Conservation (phyloP, 2,113 vertebrate species). For the Podarcis raffonei region DNA sequence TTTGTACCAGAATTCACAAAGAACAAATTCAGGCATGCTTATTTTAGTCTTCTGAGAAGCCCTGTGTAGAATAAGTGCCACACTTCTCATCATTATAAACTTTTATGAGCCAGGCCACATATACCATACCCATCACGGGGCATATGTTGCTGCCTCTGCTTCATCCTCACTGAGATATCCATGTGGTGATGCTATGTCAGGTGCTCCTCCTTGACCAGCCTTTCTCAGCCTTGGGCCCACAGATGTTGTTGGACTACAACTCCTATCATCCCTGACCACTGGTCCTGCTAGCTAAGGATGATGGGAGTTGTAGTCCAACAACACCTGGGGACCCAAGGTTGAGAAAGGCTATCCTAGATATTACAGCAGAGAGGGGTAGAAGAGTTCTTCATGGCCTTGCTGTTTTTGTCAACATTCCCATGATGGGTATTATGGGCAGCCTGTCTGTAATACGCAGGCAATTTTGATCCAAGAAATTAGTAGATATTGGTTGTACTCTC, state of each 20-base stretch:
- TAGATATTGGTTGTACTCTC: slow-evolving; percentile 1
- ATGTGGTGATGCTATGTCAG: not conserved
- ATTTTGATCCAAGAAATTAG: slow-evolving; percentile 20
- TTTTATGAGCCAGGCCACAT: not conserved
- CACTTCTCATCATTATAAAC: not conserved
- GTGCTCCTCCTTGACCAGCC: too few relatives aligned
- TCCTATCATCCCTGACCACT: too few relatives aligned
- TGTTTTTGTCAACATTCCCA: slow-evolving; percentile 64
- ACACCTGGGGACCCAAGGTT: too few relatives aligned
- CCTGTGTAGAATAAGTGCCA: not conserved
- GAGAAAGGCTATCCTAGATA: slow-evolving; percentile 45
- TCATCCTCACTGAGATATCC: not conserved
- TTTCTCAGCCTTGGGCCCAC: too few relatives aligned
- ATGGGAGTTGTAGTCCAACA: too few relatives aligned
- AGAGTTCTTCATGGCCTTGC: slow-evolving; percentile 71
- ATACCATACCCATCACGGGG: not conserved
- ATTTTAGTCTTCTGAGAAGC: not conserved
- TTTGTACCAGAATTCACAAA: too few relatives aligned
- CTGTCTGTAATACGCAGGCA: slow-evolving; percentile 49
- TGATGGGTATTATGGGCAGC: slow-evolving; percentile 52
- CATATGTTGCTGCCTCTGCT: too few relatives aligned
- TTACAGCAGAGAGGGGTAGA: slow-evolving; percentile 56
- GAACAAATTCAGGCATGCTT: too few relatives aligned
- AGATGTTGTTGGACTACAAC: too few relatives aligned
- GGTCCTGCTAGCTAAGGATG: too few relatives aligned